These are phyloP conservation scores for Berghia stephanieae DNA, from an alignment of 1,140 invertebrate species.

Conservation along the genomic window DNA sequence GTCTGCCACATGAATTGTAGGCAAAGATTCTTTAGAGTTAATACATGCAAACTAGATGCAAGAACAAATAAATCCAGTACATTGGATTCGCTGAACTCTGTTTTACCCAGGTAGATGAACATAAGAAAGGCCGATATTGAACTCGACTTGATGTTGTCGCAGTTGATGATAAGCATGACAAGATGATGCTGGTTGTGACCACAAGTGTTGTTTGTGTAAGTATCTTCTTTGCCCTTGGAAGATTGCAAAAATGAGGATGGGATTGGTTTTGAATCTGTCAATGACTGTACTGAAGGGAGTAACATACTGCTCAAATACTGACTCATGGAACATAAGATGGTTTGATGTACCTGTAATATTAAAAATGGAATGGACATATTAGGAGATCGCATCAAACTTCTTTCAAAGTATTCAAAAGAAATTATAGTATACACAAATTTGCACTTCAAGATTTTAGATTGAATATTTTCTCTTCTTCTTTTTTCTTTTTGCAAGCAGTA, in stretches of 20 bases:
- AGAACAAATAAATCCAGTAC: slow-evolving; percentile 32
- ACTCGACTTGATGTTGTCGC: slow-evolving; percentile 32
- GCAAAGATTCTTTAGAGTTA: slow-evolving; percentile 28
- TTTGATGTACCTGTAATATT: slow-evolving; percentile 32
- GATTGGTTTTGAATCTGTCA: neutral
- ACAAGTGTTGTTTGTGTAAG: no score
- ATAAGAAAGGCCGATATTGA: slow-evolving; percentile 35
- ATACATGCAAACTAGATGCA: slow-evolving; percentile 31
- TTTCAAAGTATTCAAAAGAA: no score
- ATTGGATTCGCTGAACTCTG: slow-evolving; percentile 25
- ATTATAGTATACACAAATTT: no score
- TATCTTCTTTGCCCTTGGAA: no score
- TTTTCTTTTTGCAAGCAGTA: no score
- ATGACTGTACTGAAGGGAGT: no score
- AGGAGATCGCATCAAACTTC: no score
- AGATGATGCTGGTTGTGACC: no score
- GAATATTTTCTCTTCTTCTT: no score
- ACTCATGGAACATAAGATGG: slow-evolving; percentile 36
- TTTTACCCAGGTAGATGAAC: slow-evolving; percentile 34
- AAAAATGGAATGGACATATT: neutral
- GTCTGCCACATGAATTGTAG: slow-evolving; percentile 26
- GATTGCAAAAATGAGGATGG: neutral
- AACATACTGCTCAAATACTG: slow-evolving; percentile 32
- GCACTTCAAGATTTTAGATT: no score
- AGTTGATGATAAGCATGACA: slow-evolving; percentile 25